These are phyloP conservation scores for Solenodon paradoxus DNA, from an alignment of 2,113 vertebrate species.

Conservation along the genomic window DNA sequence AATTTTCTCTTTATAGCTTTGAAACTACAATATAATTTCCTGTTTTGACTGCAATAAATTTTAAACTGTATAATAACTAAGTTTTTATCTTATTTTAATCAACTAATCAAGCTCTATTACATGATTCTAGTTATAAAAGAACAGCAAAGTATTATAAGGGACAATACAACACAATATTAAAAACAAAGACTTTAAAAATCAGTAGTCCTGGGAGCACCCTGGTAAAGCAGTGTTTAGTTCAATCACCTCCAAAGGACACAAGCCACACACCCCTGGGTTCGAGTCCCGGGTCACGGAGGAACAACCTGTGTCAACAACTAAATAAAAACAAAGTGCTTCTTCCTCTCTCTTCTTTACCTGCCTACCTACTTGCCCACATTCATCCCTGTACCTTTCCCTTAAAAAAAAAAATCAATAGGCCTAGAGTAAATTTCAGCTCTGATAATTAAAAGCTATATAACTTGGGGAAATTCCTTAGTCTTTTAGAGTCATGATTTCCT, in stretches of 20 bases:
- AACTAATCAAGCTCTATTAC: neutral
- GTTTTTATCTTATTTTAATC: neutral
- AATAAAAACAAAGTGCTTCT: no score
- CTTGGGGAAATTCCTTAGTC: neutral
- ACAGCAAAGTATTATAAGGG: neutral
- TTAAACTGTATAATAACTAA: neutral
- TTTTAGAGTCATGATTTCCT: neutral
- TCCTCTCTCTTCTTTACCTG: no score
- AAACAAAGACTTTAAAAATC: neutral
- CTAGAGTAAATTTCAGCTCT: neutral
- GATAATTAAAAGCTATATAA: neutral
- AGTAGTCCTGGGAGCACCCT: neutral
- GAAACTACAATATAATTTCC: neutral
- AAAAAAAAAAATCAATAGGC: no score
- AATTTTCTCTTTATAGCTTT: conserved; percentile 19
- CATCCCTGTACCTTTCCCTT: no score
- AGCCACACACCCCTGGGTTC: no score
- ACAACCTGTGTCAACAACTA: no score
- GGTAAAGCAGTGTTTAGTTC: no score
- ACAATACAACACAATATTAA: neutral
- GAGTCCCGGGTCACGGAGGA: no score
- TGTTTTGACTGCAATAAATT: neutral
- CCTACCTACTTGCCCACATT: no score
- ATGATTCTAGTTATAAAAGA: neutral
- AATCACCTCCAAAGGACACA: no score